Evolutionary conservation across 2,888 invertebrate genomes (phyloP), one percentile per base, ranked within the genome.

Genomic region (Netelia melanura): DNA sequence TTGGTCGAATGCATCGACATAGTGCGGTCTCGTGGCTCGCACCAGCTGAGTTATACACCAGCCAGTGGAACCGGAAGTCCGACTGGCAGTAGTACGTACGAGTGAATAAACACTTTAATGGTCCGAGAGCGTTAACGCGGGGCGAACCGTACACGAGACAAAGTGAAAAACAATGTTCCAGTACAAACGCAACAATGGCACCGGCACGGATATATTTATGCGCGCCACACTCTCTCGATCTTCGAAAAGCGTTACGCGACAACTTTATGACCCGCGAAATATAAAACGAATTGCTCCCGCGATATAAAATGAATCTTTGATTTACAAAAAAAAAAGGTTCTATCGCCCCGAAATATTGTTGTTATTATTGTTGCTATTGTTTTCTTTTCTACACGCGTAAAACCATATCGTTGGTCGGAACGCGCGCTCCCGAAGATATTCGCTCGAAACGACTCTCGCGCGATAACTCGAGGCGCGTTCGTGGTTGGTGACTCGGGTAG

Each of bases 71-170:
- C 75, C 81, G 81, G 81, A 81, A 81, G 81, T 81, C 38, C 80
- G 70, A 81, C 75, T 80, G 72, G 48, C 17, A 56, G 81, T 75
- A 52, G 70, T 81, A 81, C 52, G 64, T 75, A 79, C 74, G 62
- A 65, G 79, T 75, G 79, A 76, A 83, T 83, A 76, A 84, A 80
- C 84, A 84, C 80, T 80, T 84, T 84, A 80, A 84, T 80, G 84
- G 80, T 48, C 71, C 76, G 71, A 76, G 71, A 80, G 80, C 78
- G 56, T 84, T 71, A 75, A 76, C 80, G 79, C 79, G 30, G 48
- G 62, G 30, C 62, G 23, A 11, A n/a, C 38, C 21, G 44, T 44
- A 17, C 62, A 21, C 25, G 54, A 30, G 71, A 64, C 56, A 76
- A 80, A 84, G 80, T 80, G 76, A 76, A 84, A 80, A 84, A 80